phyloP scores from a whole-genome alignment of 2,797 vertebrate species.

The Fistularia tabacaria region DNA sequence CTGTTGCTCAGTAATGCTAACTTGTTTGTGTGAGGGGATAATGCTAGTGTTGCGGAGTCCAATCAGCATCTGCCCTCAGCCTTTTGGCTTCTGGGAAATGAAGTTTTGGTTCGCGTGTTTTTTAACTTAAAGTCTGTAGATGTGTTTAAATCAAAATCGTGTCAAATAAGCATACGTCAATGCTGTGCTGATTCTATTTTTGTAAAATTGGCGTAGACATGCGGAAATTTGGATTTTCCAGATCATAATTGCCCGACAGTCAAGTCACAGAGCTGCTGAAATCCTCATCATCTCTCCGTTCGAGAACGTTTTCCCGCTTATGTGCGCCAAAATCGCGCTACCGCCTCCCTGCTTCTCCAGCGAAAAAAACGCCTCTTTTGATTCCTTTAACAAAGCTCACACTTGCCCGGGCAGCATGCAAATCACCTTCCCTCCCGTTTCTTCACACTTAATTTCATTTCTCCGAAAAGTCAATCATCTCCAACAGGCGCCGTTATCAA shows the following conservation, averaged over 20 bases:
- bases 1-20: slow-evolving; percentile 11
- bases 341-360: slow-evolving; percentile 64
- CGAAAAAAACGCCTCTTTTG: slow-evolving; percentile 58
- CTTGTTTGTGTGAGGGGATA: slow-evolving; percentile 39
- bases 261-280: not conserved
- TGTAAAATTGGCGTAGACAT: no score
- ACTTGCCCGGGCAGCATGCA: slow-evolving; percentile 38
- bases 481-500: slow-evolving; percentile 40
- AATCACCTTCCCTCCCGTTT: slow-evolving; percentile 48
- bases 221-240: not conserved
- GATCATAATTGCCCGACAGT: not conserved
- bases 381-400: slow-evolving; percentile 59
- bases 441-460: slow-evolving; percentile 28
- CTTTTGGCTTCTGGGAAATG: slow-evolving; percentile 58
- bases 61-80: slow-evolving; percentile 40
- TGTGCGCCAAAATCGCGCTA: slow-evolving; percentile 77
- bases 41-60: slow-evolving; percentile 25
- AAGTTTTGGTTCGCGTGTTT: slow-evolving; percentile 22
- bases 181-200: no score
- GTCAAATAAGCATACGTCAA: no score
- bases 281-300: slow-evolving; percentile 38
- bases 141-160: not conserved
- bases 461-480: slow-evolving; percentile 57
- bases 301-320: slow-evolving; percentile 78
- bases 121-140: not conserved